These are phyloP conservation scores for Mormyrops boulengeri DNA, from an alignment of 2,797 vertebrate species.

Conservation along the genomic window DNA sequence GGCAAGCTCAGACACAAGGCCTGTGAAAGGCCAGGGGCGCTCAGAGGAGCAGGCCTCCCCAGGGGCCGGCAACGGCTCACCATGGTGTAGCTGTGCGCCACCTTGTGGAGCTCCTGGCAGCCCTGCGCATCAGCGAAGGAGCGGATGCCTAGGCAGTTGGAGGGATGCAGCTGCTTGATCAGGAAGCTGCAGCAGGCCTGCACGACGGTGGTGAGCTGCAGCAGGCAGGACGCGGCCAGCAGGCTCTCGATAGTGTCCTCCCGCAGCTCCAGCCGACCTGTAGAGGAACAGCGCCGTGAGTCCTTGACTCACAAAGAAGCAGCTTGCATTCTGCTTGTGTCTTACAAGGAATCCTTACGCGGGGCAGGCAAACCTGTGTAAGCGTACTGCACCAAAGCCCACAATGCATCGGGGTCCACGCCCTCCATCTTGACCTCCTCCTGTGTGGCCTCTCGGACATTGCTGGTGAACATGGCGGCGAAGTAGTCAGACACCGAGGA, in stretches of 20 bases:
- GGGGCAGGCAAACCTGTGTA: slow-evolving; percentile 77
- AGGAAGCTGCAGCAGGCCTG: slow-evolving; percentile 95
- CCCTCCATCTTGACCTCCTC: slow-evolving; percentile 98
- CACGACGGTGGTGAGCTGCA: slow-evolving; percentile 89
- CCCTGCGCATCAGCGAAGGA: slow-evolving; percentile 94
- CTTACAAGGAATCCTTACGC: background rate
- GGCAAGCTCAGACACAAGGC: background rate
- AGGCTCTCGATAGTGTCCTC: slow-evolving; percentile 95
- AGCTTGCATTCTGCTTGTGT: background rate
- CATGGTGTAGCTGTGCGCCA: slow-evolving; percentile 95
- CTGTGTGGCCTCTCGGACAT: slow-evolving; percentile 91
- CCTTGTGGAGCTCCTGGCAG: slow-evolving; percentile 88
- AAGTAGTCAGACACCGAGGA: slow-evolving; percentile 98
- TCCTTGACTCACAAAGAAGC: background rate
- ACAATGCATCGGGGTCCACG: slow-evolving; percentile 88
- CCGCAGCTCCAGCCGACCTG: slow-evolving; percentile 88
- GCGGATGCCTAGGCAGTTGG: slow-evolving; percentile 94
- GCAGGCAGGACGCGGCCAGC: slow-evolving; percentile 88
- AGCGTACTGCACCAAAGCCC: slow-evolving; percentile 92
- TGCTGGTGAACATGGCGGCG: slow-evolving; percentile 97
- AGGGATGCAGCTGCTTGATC: slow-evolving; percentile 95
- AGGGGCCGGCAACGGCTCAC: slow-evolving; percentile 54
- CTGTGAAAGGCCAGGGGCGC: background rate
- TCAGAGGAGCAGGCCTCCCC: background rate
- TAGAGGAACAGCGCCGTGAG: background rate